phyloP scores from a whole-genome alignment of 2,113 vertebrate genomes.

The Sorex araneus region DNA sequence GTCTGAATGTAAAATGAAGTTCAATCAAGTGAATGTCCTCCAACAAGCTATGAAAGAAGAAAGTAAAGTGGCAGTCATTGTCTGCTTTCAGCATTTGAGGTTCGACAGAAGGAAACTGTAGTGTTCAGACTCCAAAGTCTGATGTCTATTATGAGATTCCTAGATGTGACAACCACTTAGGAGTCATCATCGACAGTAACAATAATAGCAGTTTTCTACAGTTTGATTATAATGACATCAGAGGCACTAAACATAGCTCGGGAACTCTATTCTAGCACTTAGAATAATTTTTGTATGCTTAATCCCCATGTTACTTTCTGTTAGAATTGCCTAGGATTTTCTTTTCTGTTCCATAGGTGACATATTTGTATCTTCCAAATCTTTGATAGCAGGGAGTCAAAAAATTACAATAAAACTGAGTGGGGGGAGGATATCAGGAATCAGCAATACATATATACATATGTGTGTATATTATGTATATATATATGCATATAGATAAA shows the following conservation, averaged over 20 bases:
- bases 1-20: neutral
- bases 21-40: neutral
- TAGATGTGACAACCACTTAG: neutral
- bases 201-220: neutral
- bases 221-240: no score
- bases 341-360: neutral
- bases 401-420: conserved; percentile 23
- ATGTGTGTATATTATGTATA: neutral
- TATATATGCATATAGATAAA: neutral
- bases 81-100: neutral
- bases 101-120: neutral
- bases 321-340: neutral
- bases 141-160: neutral
- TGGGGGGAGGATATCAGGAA: neutral
- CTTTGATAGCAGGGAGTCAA: neutral
- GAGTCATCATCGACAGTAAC: neutral
- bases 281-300: conserved; percentile 24
- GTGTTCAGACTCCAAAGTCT: neutral
- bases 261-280: neutral
- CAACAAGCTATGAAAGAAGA: neutral
- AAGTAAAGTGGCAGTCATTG: neutral
- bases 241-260: no score
- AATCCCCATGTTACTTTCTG: neutral
- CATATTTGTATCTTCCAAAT: neutral
- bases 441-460: neutral